Conservation (phyloP, 2,888 invertebrate genomes). For the Acrobasis suavella region DNA sequence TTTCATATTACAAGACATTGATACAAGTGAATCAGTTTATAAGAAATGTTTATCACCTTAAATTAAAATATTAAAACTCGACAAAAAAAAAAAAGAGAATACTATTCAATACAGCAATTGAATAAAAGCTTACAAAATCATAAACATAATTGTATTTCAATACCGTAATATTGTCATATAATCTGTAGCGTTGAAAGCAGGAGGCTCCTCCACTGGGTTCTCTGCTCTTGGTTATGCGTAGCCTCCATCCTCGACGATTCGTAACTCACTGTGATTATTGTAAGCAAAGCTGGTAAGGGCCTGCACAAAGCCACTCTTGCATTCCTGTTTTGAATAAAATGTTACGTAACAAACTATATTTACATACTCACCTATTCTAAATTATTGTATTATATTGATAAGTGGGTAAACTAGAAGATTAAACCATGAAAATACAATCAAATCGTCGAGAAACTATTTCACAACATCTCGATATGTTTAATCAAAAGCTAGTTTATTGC, state of each 20-base stretch:
- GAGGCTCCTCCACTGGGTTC: background rate
- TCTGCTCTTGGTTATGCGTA: no score
- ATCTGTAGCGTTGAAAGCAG: background rate
- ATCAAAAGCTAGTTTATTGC: no score
- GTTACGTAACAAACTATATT: constrained; percentile 36
- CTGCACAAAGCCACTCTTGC: constrained; percentile 41
- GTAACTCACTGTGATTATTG: constrained; percentile 14
- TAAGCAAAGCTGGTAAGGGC: constrained; percentile 30
- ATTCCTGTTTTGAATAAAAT: constrained; percentile 48
- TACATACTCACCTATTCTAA: constrained; percentile 30
- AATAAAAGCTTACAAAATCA: constrained; percentile 8
- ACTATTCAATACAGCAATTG: constrained; percentile 9
- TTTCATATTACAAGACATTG: no score
- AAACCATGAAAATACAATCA: background rate
- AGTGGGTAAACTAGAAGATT: constrained; percentile 10
- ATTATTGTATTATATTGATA: constrained; percentile 24
- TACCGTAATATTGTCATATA: background rate
- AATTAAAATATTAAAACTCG: background rate
- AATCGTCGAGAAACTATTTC: no score
- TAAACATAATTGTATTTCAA: background rate
- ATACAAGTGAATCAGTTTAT: no score
- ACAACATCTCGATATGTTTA: no score
- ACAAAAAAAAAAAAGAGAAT: background rate
- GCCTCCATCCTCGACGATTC: background rate
- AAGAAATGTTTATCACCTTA: background rate